Percentiles rank a stretch among this genome's conserved stretches.
phyloP scores from a whole-genome alignment of 2,113 vertebrate species.

The Gambusia holbrooki region DNA sequence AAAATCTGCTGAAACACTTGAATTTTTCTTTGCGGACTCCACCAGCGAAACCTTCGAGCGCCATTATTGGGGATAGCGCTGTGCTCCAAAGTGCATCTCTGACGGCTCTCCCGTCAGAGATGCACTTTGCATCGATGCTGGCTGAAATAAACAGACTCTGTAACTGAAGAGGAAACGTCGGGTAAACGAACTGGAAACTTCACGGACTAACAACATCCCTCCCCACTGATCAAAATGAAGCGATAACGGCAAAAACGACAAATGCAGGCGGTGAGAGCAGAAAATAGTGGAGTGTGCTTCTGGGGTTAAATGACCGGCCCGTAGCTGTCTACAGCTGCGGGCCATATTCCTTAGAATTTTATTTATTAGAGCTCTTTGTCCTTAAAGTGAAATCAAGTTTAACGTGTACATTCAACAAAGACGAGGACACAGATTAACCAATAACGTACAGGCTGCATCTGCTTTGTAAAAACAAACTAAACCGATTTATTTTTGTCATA shows the following conservation, averaged over 20 bases:
- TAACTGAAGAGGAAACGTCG: slow-evolving; percentile 35
- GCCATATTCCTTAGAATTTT: slow-evolving; percentile 24
- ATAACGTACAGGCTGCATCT: slow-evolving; percentile 61
- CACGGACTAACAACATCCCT: slow-evolving; percentile 1
- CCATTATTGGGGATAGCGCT: neutral
- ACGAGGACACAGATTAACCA: slow-evolving; percentile 61
- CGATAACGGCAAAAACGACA: neutral
- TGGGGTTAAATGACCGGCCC: no score
- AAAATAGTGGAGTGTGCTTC: neutral
- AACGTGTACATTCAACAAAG: slow-evolving; percentile 58
- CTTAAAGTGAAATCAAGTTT: slow-evolving; percentile 44
- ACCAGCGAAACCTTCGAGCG: neutral
- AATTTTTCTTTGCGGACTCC: neutral
- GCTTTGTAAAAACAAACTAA: slow-evolving; percentile 51
- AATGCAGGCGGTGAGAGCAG: neutral
- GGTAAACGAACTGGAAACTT: slow-evolving; percentile 41
- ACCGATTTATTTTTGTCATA: slow-evolving; percentile 62
- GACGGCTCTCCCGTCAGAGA: neutral
- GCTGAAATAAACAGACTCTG: slow-evolving; percentile 3
- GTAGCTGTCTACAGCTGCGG: no score
- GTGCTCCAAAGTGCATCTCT: neutral
- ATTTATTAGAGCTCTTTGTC: slow-evolving; percentile 62
- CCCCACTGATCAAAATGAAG: neutral
- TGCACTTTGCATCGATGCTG: neutral
- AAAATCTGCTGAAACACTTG: neutral